Evolutionary conservation across 2,888 invertebrate species (phyloP).

Genomic region (Scaptomyza cyrtandrae): DNA sequence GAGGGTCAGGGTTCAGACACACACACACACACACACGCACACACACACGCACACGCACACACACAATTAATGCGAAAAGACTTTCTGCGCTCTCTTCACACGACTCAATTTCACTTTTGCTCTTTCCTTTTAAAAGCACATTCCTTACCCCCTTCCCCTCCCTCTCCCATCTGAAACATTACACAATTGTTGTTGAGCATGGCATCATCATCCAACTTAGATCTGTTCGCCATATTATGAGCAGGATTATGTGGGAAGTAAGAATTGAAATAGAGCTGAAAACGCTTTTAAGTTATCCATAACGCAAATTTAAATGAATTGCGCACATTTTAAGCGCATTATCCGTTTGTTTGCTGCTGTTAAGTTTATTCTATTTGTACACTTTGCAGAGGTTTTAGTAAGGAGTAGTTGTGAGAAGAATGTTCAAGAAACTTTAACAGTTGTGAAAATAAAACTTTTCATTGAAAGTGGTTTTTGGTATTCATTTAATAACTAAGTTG

Average conservation of each 20-base stretch:
- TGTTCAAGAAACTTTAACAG: too few species aligned
- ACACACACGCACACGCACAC: too few species aligned
- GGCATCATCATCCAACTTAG: constrained; percentile 20
- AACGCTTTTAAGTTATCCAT: constrained; percentile 29
- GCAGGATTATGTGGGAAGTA: constrained; percentile 46
- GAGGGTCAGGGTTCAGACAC: constrained; percentile 2
- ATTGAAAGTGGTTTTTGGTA: too few species aligned
- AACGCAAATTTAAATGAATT: constrained; percentile 15
- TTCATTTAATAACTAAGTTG: too few species aligned
- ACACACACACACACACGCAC: too few species aligned
- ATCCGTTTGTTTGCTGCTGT: constrained; percentile 1
- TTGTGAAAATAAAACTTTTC: too few species aligned
- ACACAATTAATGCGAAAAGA: constrained; percentile 24
- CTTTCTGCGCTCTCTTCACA: not conserved
- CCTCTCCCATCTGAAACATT: constrained; percentile 21
- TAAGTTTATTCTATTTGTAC: not conserved
- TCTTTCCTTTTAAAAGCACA: constrained; percentile 10
- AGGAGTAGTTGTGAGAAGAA: too few species aligned
- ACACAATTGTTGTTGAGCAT: constrained; percentile 61
- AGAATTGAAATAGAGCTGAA: constrained; percentile 29
- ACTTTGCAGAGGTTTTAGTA: too few species aligned
- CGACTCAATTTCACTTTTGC: constrained; percentile 45
- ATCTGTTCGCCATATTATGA: constrained; percentile 32
- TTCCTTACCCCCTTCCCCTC: too few species aligned
- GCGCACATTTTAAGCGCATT: constrained; percentile 19